These are phyloP conservation scores for Agrenia bidenticulata DNA, from an alignment of 2,888 invertebrate species.

Conservation along the genomic window DNA sequence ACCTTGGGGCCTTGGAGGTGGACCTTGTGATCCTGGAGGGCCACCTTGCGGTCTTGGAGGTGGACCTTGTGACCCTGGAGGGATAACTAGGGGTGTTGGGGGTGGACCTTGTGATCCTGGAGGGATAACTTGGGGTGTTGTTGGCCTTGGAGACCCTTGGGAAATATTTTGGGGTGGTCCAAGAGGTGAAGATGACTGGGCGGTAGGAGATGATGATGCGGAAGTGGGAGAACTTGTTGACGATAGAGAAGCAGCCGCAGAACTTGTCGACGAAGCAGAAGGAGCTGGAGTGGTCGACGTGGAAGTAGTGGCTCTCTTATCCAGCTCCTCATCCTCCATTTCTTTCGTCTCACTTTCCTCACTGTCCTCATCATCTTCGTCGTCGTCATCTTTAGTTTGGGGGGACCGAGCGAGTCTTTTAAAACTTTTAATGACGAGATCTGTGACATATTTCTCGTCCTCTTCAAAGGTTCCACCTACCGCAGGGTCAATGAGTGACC, in stretches of 20 bases:
- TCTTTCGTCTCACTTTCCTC: constrained; percentile 22
- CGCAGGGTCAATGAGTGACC: too few relatives aligned
- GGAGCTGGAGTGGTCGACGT: neutral
- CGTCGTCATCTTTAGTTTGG: constrained; percentile 27
- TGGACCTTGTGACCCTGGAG: too few relatives aligned
- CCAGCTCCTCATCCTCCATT: neutral
- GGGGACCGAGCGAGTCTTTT: too few relatives aligned
- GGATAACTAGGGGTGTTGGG: too few relatives aligned
- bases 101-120: too few relatives aligned
- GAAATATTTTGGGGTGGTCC: too few relatives aligned
- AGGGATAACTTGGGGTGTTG: too few relatives aligned
- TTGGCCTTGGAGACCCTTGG: too few relatives aligned
- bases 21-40: neutral
- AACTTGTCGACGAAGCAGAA: neutral
- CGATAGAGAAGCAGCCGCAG: neutral
- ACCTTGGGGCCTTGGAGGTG: neutral
- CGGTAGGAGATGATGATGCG: neutral
- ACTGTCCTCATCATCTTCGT: constrained; percentile 20
- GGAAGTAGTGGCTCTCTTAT: neutral
- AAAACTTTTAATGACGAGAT: too few relatives aligned
- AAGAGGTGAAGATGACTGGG: neutral
- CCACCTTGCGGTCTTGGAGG: too few relatives aligned
- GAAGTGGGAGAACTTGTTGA: neutral
- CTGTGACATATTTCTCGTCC: too few relatives aligned
- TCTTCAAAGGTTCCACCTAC: too few relatives aligned